Evolutionary conservation across 2,797 vertebrate genomes (phyloP), one percentile per base, ranked within the genome.

Genomic region (Gastrophryne carolinensis): DNA sequence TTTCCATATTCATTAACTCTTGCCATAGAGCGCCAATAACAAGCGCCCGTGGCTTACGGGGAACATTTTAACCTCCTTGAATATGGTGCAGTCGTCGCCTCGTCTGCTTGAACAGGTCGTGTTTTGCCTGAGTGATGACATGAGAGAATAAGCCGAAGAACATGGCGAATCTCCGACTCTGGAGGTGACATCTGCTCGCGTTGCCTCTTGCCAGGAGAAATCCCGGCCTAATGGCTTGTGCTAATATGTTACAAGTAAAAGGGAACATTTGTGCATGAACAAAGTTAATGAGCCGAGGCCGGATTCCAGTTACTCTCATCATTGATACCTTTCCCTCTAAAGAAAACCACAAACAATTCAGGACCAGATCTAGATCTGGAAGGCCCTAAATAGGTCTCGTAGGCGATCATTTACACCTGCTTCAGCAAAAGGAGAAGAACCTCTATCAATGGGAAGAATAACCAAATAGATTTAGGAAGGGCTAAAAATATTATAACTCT

Each of bases 131-230:
- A 83, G 78, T 61, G 79, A 73, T 79, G 81, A 87, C 80, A 86
- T 69, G 81, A 86, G 75, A 54, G n/a, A 87, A 86, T 78, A 87
- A 87, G 83, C 53, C 17, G 17, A 70, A 32, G 13, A 27, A 47
- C 67, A 30, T 30, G 81, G 78, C 80, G 80, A 86, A 83, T 84
- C 57, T 30, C 82, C 89, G 83, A 87, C 89, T 85, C 74, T 84
- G 87, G 82, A 88, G 71, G 58, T 84, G 75, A 82, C 84, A 89
- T 88, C 81, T 89, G 81, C 82, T 86, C 62, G 54, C 37, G 83
- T 47, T 83, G 54, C 84, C 75, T 84, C 6, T 23, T 85, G 85
- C 83, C 86, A 85, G 64, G 79, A 82, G 81, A 87, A 81, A 85
- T 69, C 81, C 68, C 62, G 72, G 47, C 58, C 80, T 84, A 90